Base-by-base conservation (phyloP, 2,797 vertebrate species). In the Enteromius radiatus region DNA sequence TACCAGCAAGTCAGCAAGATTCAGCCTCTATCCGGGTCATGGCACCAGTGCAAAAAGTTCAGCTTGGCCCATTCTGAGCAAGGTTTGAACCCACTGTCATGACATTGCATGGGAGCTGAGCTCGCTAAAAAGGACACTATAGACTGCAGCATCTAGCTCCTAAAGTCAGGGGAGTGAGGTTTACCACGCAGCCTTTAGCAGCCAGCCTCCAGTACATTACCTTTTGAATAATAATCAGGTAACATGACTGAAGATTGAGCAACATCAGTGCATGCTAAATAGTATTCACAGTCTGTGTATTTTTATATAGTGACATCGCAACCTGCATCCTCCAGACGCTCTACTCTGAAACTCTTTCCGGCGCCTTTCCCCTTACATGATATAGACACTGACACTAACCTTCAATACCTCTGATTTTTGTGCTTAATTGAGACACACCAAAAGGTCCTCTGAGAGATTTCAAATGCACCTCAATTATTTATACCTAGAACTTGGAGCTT, bases 401-500 rank as follows among this genome's bases (percentile, higher is more conserved):
- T 17, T 82, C 33, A 76, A 59, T 59, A 78, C 70, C 38, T 45
- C 76, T 56, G 61, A 82, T 84, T 79, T 87, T 79, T 84, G 54
- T 75, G 81, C 85, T 85, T 87, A 87, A 88, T 71, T 88, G 85
- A 88, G 84, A 90, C 83, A 82, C 28, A 28, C 85, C 54, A 78
- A 43, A 56, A 86, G 78, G 59, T 86, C 84, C 90, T 89, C 80
- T 83, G 76, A 91, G 83, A 69, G 73, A 86, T 88, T 88, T 91
- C 88, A 87, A 43, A 87, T 84, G n/a, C 70, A 76, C 79, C 76
- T 92, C 74, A 89, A 91, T 91, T 85, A 91, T 93, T 90, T 85
- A 93, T 87, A 77, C 61, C 64, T 8, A 84, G 70, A 69, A 84
- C 87, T 70, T 74, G 23, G 65, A 84, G 81, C 71, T 86, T 81